Evolutionary conservation across 2,888 invertebrate species (phyloP), one percentile per base, ranked within the genome.

Genomic region (Hylaea fasciaria): DNA sequence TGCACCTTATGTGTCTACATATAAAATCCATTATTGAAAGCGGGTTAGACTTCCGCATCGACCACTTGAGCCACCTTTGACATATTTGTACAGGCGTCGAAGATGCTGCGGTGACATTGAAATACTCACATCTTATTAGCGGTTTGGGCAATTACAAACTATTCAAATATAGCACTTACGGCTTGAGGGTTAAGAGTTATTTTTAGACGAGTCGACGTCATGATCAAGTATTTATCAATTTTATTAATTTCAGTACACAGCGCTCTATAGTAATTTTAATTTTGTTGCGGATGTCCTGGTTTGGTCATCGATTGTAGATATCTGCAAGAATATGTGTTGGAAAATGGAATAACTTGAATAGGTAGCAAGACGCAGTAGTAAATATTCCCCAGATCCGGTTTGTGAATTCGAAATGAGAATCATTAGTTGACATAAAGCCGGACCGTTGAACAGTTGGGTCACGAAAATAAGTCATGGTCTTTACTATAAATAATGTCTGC

Each of bases 71-170:
- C 65, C 60, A 77, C 76, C 76, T 79, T 74, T 80, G 76, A 73
- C 78, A 76, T 76, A 72, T 78, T 82, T 74, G 66, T 52, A 62
- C 52, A 62, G 50, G 29, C 51, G 22, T 67, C 65, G 57, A 72
- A 69, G 63, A 61, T 63, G 53, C 14, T 60, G 56, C 51, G 65
- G 67, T 76, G 81, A 78, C 80, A 80, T 80, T 81, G 80, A 76
- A 73, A 49, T 53, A 57, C 60, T 59, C 51, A 57, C 48, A 57
- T 47, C 37, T 57, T 14, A 55, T 61, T 62, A 63, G 55, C 40
- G 46, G 28, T 41, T 51, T 37, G 17, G 39, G 12, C 46, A 46
- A 16, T 29, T 22, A 17, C 16, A 22, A 11, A 3, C 17, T 29
- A 50, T 40, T 17, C 53, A 57, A 65, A 61, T 55, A 57, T 39